Evolutionary conservation across 2,888 invertebrate species (phyloP).

Genomic region (Malacosoma neustria): DNA sequence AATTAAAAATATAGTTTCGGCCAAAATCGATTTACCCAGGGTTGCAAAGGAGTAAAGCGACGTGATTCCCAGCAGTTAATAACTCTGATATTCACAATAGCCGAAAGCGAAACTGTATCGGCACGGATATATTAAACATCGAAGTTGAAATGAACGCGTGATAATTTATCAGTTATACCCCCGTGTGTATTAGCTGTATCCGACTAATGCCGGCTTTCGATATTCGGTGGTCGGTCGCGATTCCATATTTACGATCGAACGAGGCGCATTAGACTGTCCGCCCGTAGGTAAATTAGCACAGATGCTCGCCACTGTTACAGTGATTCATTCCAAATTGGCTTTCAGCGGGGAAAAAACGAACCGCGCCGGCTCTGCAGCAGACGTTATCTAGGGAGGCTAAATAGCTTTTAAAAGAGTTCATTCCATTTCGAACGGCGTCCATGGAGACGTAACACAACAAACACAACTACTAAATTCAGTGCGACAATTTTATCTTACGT

Average conservation of each 20-base stretch:
- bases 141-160: slow-evolving; percentile 69
- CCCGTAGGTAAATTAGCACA: slow-evolving; percentile 75
- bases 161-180: slow-evolving; percentile 70
- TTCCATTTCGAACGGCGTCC: slow-evolving; percentile 23
- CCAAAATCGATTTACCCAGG: not conserved
- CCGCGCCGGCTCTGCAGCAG: slow-evolving; percentile 44
- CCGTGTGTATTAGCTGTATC: slow-evolving; percentile 74
- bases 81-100: slow-evolving; percentile 31
- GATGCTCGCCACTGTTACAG: slow-evolving; percentile 71
- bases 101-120: slow-evolving; percentile 47
- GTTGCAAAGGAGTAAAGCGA: not conserved
- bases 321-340: slow-evolving; percentile 75
- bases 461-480: not conserved
- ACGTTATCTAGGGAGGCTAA: slow-evolving; percentile 59
- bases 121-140: slow-evolving; percentile 70
- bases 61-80: slow-evolving; percentile 1
- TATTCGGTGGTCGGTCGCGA: slow-evolving; percentile 71
- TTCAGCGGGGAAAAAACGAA: slow-evolving; percentile 63
- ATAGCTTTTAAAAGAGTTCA: slow-evolving; percentile 61
- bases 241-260: slow-evolving; percentile 68
- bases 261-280: slow-evolving; percentile 72
- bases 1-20: too few species aligned
- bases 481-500: not conserved
- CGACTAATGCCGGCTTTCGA: slow-evolving; percentile 73
- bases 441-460: slow-evolving; percentile 7